Base-by-base conservation (phyloP, 2,797 vertebrate species). In the Nannoperca obscura region DNA sequence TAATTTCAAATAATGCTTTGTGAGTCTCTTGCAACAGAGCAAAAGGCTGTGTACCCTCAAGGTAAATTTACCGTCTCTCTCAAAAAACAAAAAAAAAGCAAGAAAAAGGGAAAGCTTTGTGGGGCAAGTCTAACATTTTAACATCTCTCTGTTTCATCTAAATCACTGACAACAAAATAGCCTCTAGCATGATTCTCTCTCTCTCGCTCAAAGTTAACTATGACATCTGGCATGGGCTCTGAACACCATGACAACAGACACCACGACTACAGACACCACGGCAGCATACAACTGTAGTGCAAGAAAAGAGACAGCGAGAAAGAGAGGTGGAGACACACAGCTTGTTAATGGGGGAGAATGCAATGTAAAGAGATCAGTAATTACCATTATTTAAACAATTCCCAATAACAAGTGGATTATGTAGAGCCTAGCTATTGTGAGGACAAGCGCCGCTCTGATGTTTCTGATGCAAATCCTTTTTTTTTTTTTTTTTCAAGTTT, bases 161-260 rank as follows among this genome's bases (percentile, higher is more conserved):
- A 95, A 96, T 95, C 89, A 96, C 91, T 93, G 94, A 95, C 94
- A 97, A 95, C 94, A 96, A 96, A 94, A 77, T 94, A 95, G 94
- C 91, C 90, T 95, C 93, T 90, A 96, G 94, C 93, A 89, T 89
- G 93, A 91, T 95, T 95, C 92, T 71, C 91, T 86, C 85, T 88
- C 42, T 54, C 53, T 59, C 90, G 78, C 91, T 91, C 95, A 96
- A 95, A 95, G 92, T 95, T 95, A 95, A 94, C 92, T 96, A 94
- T 95, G 95, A 95, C 95, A 95, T 96, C 94, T 95, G 95, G 95
- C 95, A 96, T 94, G 92, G 94, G 86, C 95, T 96, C 94, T 93
- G 94, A 95, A 96, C 94, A 95, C 87, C 93, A 94, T 94, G 94
- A 96, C 93, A 96, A 94, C 94, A 96, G 94, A 96, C 95, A 93